These are phyloP conservation scores for Tinamus major DNA, from an alignment of 2,797 vertebrate genomes.

Conservation along the genomic window DNA sequence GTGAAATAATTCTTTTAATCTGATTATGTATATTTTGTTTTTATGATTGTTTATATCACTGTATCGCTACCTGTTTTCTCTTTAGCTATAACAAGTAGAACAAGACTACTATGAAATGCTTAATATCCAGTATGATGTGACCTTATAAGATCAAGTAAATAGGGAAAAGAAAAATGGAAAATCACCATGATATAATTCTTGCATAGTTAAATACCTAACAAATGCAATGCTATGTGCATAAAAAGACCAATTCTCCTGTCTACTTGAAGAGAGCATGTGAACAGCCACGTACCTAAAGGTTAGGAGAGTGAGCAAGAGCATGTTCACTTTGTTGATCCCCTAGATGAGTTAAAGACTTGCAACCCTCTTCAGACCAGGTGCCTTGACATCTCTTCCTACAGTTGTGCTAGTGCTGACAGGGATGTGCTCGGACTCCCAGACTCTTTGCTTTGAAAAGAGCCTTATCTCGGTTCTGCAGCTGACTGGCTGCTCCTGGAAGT, in stretches of 20 bases:
- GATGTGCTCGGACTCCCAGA: not conserved
- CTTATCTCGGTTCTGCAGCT: slow-evolving; percentile 12
- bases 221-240: not conserved
- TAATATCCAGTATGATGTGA: rapidly evolving
- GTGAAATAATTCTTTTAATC: not conserved
- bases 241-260: not conserved
- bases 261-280: not conserved
- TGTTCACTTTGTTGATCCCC: rapidly evolving
- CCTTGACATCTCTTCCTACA: too few relatives aligned
- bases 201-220: too few relatives aligned
- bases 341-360: not conserved
- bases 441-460: not conserved
- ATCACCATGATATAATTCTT: not conserved
- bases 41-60: not conserved
- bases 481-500: not conserved
- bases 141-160: not conserved
- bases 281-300: too few relatives aligned
- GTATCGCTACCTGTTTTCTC: not conserved
- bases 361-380: rapidly evolving
- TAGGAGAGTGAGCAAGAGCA: rapidly evolving
- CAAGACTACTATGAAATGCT: not conserved
- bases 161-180: not conserved
- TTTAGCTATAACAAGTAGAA: not conserved
- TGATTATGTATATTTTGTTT: not conserved
- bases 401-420: rapidly evolving